Evolutionary conservation across 2,797 vertebrate species (phyloP).

Genomic region (Myioborus miniatus): DNA sequence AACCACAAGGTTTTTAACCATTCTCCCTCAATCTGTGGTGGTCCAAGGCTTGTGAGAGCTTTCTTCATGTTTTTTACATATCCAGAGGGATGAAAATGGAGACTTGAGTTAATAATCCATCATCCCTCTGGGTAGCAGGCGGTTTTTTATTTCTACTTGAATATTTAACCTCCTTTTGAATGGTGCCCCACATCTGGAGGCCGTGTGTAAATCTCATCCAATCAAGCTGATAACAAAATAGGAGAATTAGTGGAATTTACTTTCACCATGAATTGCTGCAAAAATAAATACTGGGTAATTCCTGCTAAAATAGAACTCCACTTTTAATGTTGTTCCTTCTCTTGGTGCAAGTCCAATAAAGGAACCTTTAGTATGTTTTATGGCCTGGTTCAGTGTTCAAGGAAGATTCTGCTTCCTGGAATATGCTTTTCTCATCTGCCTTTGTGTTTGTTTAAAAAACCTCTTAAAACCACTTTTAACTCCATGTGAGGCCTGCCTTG

Average conservation of each 20-base stretch:
- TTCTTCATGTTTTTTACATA: constrained; percentile 22
- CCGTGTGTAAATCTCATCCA: constrained; percentile 9
- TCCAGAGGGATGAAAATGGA: constrained; percentile 42
- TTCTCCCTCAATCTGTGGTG: background rate
- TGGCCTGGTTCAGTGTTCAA: background rate
- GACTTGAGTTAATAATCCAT: constrained; percentile 31
- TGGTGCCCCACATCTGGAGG: constrained; percentile 29
- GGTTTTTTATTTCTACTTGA: constrained; percentile 8
- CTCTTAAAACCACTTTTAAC: background rate
- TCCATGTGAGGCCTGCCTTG: background rate
- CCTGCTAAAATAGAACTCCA: background rate
- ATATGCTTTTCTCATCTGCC: background rate
- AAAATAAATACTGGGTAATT: background rate
- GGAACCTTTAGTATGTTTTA: background rate
- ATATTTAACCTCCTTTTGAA: constrained; percentile 3
- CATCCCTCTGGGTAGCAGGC: background rate
- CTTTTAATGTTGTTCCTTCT: background rate
- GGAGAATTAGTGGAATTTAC: constrained; percentile 20
- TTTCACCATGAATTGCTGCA: background rate
- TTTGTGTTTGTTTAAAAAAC: background rate
- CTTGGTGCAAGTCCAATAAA: background rate
- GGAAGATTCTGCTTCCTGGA: background rate
- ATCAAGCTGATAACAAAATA: constrained; percentile 19
- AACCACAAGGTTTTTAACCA: background rate
- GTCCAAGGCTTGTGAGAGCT: background rate